Evolutionary conservation across 1,140 invertebrate species (phyloP).

Genomic region (Globodera ellingtonae): DNA sequence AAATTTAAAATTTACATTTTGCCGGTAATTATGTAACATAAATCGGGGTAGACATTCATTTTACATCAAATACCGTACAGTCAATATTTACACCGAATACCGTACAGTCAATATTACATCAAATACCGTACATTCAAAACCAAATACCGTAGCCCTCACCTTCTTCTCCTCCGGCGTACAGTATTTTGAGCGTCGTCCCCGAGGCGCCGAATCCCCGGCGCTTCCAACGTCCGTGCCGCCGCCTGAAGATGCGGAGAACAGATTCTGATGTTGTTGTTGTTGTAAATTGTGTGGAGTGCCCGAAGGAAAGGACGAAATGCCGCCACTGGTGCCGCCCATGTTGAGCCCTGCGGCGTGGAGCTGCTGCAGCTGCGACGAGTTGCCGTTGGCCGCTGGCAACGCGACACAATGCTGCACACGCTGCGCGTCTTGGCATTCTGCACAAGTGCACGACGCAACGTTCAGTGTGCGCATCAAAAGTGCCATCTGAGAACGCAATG

Average conservation of each 20-base stretch:
- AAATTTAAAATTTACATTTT: neutral
- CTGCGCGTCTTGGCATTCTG: slow-evolving; percentile 5
- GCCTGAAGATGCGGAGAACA: neutral
- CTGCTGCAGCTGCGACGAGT: neutral
- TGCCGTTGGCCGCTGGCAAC: slow-evolving; percentile 9
- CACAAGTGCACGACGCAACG: slow-evolving; percentile 23
- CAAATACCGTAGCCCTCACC: neutral
- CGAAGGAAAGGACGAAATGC: neutral
- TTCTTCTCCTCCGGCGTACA: slow-evolving; percentile 49
- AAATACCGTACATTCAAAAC: too few species aligned
- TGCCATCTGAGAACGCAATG: slow-evolving; percentile 18
- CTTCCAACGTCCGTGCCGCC: neutral
- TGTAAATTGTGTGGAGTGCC: neutral
- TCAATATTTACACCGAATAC: too few species aligned
- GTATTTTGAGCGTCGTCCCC: slow-evolving; percentile 54
- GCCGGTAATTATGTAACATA: neutral
- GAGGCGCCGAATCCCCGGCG: slow-evolving; percentile 15
- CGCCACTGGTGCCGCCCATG: neutral
- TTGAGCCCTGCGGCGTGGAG: neutral
- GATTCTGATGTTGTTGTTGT: slow-evolving; percentile 13
- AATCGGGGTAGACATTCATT: neutral
- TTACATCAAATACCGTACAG: too few species aligned
- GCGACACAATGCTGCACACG: slow-evolving; percentile 12
- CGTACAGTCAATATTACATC: too few species aligned
- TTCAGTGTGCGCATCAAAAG: slow-evolving; percentile 26